A percentile compares a stretch with the other conserved stretches of the same genome.
phyloP scores from a whole-genome alignment of 2,888 invertebrate species.

The Shargacucullia verbasci region DNA sequence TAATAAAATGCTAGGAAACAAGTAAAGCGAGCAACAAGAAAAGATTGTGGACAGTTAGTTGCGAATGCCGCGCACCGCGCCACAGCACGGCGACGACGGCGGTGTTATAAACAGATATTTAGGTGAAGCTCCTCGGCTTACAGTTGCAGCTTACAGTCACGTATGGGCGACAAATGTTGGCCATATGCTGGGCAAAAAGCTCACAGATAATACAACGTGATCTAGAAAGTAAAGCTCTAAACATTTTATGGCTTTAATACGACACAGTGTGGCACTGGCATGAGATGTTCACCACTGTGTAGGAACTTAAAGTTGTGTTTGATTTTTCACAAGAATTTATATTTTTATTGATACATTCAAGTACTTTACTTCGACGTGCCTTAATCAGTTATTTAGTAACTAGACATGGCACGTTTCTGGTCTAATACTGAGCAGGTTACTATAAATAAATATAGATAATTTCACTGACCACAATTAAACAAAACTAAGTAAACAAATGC shows the following conservation, averaged over 20 bases:
- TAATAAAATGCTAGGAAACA: slow-evolving; percentile 2
- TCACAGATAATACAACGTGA: slow-evolving; percentile 3
- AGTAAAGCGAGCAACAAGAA: slow-evolving; percentile 3
- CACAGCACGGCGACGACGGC: background rate
- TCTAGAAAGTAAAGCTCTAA: background rate
- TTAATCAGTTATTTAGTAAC: too few relatives aligned
- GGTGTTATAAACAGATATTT: slow-evolving; percentile 31
- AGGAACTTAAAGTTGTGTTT: too few relatives aligned
- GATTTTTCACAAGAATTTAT: too few relatives aligned
- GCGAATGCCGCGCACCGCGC: too few relatives aligned
- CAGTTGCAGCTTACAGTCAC: slow-evolving; percentile 13
- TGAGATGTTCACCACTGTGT: background rate
- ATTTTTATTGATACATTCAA: too few relatives aligned
- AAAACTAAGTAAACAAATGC: background rate
- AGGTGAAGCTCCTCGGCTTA: slow-evolving; percentile 9
- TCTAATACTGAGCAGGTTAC: too few relatives aligned
- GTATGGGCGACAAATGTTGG: slow-evolving; percentile 16
- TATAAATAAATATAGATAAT: too few relatives aligned
- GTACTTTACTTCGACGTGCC: too few relatives aligned
- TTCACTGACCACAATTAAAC: background rate
- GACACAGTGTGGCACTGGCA: background rate
- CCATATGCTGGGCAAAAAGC: slow-evolving; percentile 8
- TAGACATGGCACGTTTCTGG: too few relatives aligned
- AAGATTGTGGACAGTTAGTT: slow-evolving; percentile 4
- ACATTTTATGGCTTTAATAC: slow-evolving; percentile 2